These are phyloP conservation scores for Aepyceros melampus DNA, from an alignment of 2,113 vertebrate genomes.

Conservation along the genomic window DNA sequence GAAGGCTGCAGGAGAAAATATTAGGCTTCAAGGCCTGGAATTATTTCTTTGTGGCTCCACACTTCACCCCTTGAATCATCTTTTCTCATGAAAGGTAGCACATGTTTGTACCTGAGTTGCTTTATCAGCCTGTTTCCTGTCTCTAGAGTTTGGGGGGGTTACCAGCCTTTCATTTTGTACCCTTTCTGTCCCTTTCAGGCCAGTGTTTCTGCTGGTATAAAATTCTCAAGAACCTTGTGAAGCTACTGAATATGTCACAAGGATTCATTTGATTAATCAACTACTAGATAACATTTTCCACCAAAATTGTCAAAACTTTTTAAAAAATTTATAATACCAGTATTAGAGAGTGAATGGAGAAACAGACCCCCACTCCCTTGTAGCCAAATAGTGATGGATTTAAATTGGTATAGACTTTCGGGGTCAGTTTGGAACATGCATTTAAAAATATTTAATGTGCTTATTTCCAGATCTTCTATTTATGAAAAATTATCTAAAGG, in stretches of 20 bases:
- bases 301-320: background rate
- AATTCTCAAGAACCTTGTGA: conserved; percentile 14
- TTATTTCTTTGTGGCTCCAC: background rate
- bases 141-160: background rate
- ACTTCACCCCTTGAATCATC: background rate
- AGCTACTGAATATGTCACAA: background rate
- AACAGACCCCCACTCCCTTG: background rate
- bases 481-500: background rate
- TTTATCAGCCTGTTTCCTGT: background rate
- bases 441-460: conserved; percentile 16
- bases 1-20: background rate
- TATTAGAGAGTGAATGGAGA: background rate
- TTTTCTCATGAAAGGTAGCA: background rate
- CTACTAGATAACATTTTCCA: background rate
- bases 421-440: background rate
- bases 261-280: background rate
- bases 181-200: background rate
- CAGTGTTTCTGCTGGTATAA: background rate
- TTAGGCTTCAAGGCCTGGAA: background rate
- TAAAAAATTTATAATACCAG: background rate
- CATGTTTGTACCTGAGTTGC: background rate
- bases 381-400: background rate
- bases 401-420: background rate
- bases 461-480: background rate
- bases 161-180: background rate